Evolutionary conservation across 2,888 invertebrate species (phyloP).

Genomic region (Tachina grossa): DNA sequence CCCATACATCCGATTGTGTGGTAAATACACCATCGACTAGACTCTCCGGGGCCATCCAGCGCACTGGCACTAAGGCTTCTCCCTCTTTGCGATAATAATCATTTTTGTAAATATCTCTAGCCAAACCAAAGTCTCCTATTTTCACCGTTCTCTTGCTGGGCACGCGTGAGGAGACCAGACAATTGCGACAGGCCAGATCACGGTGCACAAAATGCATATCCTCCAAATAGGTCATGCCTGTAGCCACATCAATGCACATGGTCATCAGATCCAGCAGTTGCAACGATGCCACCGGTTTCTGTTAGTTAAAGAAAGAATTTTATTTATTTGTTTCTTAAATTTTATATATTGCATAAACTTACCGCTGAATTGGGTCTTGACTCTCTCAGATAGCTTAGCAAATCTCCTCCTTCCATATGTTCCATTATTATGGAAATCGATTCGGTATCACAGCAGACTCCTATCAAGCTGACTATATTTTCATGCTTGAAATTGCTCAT

Average conservation of each 20-base stretch:
- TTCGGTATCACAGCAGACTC: constrained; percentile 97
- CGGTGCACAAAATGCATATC: constrained; percentile 98
- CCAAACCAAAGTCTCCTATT: constrained; percentile 97
- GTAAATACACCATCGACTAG: constrained; percentile 98
- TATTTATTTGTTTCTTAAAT: neutral
- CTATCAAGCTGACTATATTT: constrained; percentile 95
- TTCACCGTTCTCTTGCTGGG: constrained; percentile 86
- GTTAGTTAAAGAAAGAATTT: constrained; percentile 69
- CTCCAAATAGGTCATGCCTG: constrained; percentile 97
- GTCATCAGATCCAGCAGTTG: constrained; percentile 92
- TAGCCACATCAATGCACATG: constrained; percentile 97
- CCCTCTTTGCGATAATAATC: constrained; percentile 99
- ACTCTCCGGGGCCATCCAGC: constrained; percentile 99
- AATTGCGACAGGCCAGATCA: constrained; percentile 98
- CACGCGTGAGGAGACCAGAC: constrained; percentile 91
- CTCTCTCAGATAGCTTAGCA: constrained; percentile 93
- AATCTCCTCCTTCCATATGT: constrained; percentile 98
- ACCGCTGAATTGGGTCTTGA: constrained; percentile 89
- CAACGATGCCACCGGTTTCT: constrained; percentile 87
- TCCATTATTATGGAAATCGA: constrained; percentile 97
- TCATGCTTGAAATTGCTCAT: constrained; percentile 99
- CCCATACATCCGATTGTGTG: constrained; percentile 98
- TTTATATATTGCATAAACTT: constrained; percentile 1
- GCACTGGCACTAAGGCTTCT: constrained; percentile 93
- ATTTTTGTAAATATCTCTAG: constrained; percentile 97